phyloP scores from a whole-genome alignment of 2,797 vertebrate genomes.

The Mormyrus hasselquistii region DNA sequence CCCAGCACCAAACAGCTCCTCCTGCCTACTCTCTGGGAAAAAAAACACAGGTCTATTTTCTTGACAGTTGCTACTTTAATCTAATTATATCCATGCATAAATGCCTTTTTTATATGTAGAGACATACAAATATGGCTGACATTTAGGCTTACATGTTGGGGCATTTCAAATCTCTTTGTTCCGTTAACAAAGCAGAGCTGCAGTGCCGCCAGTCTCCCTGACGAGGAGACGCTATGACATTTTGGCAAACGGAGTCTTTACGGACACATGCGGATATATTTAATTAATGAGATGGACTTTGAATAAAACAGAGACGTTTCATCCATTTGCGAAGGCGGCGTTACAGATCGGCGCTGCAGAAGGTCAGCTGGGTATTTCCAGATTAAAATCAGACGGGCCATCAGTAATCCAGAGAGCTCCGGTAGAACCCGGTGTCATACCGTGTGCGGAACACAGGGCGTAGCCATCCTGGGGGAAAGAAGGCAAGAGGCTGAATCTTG shows the following conservation, averaged over 20 bases:
- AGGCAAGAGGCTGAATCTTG: neutral
- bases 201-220: neutral
- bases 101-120: neutral
- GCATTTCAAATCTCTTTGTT: slow-evolving; percentile 11
- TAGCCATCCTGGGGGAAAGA: neutral
- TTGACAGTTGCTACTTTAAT: slow-evolving; percentile 29
- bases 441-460: neutral
- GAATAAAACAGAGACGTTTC: neutral
- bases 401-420: neutral
- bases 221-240: slow-evolving; percentile 1
- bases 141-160: slow-evolving; percentile 19
- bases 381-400: neutral
- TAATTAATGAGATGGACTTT: slow-evolving; percentile 1
- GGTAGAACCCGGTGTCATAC: neutral
- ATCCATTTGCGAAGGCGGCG: neutral
- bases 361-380: neutral
- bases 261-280: neutral
- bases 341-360: neutral
- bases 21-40: slow-evolving; percentile 9
- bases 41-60: slow-evolving; percentile 25
- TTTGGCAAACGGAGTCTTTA: neutral
- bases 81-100: slow-evolving; percentile 37
- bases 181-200: neutral
- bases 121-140: slow-evolving; percentile 24
- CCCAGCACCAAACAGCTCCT: slow-evolving; percentile 26